Conservation (phyloP, 2,113 vertebrate genomes). For the Illadopsis cleaveri region DNA sequence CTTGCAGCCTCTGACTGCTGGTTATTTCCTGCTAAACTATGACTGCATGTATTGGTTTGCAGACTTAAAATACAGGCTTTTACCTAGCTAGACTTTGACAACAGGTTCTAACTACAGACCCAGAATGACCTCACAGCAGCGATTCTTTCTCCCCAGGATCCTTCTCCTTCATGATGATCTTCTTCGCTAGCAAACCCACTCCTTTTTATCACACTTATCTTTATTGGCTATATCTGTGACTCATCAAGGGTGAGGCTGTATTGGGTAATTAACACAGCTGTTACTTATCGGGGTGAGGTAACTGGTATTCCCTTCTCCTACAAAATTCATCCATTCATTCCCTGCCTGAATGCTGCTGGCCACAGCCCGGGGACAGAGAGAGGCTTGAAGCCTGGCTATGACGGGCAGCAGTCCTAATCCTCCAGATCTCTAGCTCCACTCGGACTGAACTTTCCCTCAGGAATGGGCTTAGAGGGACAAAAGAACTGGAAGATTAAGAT, state of each 20-base stretch:
- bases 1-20: not conserved
- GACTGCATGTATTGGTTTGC: not conserved
- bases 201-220: not conserved
- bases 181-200: not conserved
- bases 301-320: not conserved
- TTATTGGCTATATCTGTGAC: not conserved
- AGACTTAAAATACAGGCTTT: not conserved
- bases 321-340: not conserved
- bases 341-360: not conserved
- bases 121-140: not conserved
- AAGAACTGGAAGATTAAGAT: not conserved
- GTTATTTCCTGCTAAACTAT: not conserved
- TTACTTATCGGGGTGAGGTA: not conserved
- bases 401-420: not conserved
- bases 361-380: not conserved
- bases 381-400: fast-evolving
- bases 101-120: not conserved
- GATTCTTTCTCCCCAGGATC: not conserved
- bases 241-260: not conserved
- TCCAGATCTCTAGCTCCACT: not conserved
- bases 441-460: not conserved
- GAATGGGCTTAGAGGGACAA: not conserved
- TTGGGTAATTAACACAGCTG: not conserved
- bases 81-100: not conserved
- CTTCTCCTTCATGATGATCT: not conserved